These are phyloP conservation scores for Pteropus alecto DNA, from an alignment of 2,113 vertebrate genomes.

Conservation along the genomic window DNA sequence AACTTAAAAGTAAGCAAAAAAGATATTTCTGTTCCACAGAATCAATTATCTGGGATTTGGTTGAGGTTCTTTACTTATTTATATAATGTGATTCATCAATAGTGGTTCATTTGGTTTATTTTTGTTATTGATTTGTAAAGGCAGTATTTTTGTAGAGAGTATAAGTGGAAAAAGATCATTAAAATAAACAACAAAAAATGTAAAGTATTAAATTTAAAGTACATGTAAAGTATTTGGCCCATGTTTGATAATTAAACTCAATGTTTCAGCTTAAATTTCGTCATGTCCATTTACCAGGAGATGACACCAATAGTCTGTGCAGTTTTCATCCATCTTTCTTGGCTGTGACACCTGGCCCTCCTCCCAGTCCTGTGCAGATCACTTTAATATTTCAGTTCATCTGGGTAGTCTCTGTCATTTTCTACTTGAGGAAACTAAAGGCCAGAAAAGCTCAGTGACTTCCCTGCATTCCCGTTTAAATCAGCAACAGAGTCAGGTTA, in stretches of 20 bases:
- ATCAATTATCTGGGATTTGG: neutral
- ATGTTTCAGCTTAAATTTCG: constrained; percentile 5
- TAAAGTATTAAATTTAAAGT: no score
- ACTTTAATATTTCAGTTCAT: neutral
- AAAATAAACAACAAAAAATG: neutral
- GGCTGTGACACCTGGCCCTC: constrained; percentile 10
- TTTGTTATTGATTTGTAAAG: constrained; percentile 4
- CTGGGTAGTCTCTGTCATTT: constrained; percentile 35
- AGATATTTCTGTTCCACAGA: neutral
- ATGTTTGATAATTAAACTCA: neutral
- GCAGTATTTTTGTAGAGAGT: neutral
- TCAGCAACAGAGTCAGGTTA: neutral
- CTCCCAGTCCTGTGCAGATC: neutral
- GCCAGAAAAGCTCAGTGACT: neutral
- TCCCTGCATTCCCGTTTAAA: neutral
- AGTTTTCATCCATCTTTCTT: neutral
- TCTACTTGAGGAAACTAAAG: constrained; percentile 28
- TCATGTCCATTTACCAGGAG: constrained; percentile 44
- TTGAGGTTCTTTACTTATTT: constrained; percentile 6
- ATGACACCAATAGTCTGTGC: constrained; percentile 5
- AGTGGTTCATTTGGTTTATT: neutral
- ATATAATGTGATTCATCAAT: neutral
- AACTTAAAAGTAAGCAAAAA: constrained; percentile 28
- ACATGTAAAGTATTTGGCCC: neutral
- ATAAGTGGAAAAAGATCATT: neutral